Evolutionary conservation across 2,797 vertebrate species (phyloP), one percentile per base, ranked within the genome.

Genomic region (Pantherophis alleghaniensis): DNA sequence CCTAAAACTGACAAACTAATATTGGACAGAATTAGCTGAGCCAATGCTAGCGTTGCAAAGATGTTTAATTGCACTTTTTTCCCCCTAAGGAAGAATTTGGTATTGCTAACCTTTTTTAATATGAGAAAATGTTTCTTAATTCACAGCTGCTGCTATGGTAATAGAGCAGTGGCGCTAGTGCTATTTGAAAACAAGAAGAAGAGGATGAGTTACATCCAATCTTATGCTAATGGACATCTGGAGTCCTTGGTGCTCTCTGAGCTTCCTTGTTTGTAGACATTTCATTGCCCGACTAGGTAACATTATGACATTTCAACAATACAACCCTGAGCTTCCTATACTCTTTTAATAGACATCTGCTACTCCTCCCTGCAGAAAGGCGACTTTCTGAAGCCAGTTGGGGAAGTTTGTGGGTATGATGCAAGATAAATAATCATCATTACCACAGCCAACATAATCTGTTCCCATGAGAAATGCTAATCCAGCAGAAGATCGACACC

Each of bases 71-170:
- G 4, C 22, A 42, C 1, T 22, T 11, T 0, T 1, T 0, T 5
- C 0, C 14, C 9, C 37, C 86, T 89, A 2, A 51, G 28, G 0
- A 0, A 0, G n/a, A 11, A 79, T 66, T 2, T 7, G 4, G 0
- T 1, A 7, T 4, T 86, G 0, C 60, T 10, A 0, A 1, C 83
- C 11, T 91, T 2, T 16, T n/a, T 12, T 79, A 0, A 0, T 7
- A 20, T 1, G 0, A 2, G 53, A 69, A 87, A 28, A 28, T 26
- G 24, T 0, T 5, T 2, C 13, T 53, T 87, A 37, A 0, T 42
- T 91, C 1, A 0, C 60, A 55, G 24, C 22, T n/a, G 86, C n/a
- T 2, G 0, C 0, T 53, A 6, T 53, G 18, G 53, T 83, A 51
- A 20, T 24, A 26, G 51, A 59, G 18, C 28, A 37, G 42, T 18